Conservation (phyloP, 1,140 invertebrate genomes). For the Euura saliciscinereae region DNA sequence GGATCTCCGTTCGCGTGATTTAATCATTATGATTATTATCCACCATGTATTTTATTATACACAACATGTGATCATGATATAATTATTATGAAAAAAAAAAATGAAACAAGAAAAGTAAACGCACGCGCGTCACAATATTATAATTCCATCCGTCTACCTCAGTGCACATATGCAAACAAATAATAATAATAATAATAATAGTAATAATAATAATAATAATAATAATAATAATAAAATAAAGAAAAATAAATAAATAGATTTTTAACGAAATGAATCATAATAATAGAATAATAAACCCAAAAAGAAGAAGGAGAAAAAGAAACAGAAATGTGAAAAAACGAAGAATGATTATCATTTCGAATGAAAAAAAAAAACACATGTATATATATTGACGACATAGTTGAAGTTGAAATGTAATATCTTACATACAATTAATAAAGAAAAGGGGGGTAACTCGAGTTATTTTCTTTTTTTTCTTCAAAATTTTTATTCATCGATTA, state of each 20-base stretch:
- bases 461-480: too few species aligned
- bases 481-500: background rate
- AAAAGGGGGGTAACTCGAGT: too few species aligned
- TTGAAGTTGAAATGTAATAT: too few species aligned
- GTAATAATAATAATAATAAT: constrained; percentile 20
- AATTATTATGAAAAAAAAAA: background rate
- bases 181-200: constrained; percentile 28
- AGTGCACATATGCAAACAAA: constrained; percentile 43
- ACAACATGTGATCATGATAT: too few species aligned
- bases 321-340: background rate
- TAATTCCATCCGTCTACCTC: constrained; percentile 58
- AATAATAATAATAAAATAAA: constrained; percentile 23
- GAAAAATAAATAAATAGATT: constrained; percentile 4
- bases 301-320: background rate
- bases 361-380: background rate
- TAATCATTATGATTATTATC: too few species aligned
- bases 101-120: background rate
- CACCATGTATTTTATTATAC: too few species aligned
- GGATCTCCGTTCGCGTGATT: too few species aligned
- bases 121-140: constrained; percentile 23
- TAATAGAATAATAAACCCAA: constrained; percentile 19
- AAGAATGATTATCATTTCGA: constrained; percentile 9
- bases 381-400: background rate
- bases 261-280: background rate
- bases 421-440: too few species aligned